phyloP scores from a whole-genome alignment of 1,140 invertebrate species.

The Tribolium castaneum region DNA sequence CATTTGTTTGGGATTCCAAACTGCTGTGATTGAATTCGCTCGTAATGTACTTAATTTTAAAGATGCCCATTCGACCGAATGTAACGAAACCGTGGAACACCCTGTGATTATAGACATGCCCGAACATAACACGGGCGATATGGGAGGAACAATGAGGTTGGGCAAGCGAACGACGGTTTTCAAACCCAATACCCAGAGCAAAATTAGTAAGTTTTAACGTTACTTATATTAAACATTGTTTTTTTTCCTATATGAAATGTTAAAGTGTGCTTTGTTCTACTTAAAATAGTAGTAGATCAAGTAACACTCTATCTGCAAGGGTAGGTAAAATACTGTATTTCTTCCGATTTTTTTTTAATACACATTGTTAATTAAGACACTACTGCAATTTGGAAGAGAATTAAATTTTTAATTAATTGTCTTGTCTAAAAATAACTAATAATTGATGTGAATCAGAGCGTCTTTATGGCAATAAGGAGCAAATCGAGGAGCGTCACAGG shows the following conservation, averaged over 20 bases:
- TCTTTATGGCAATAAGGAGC: conserved; percentile 85
- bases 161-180: conserved; percentile 93
- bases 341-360: no score
- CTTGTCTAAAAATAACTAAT: background rate
- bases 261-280: no score
- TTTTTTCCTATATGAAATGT: background rate
- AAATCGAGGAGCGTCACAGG: conserved; percentile 95
- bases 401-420: no score
- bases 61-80: conserved; percentile 91
- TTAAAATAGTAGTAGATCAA: no score
- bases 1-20: conserved; percentile 97
- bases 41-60: conserved; percentile 83
- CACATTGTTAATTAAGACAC: no score
- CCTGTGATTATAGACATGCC: conserved; percentile 98
- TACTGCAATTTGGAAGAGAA: no score
- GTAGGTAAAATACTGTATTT: no score
- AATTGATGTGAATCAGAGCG: conserved; percentile 68
- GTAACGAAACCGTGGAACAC: conserved; percentile 77
- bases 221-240: background rate
- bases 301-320: no score
- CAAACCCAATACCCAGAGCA: conserved; percentile 65
- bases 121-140: conserved; percentile 91
- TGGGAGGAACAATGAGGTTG: conserved; percentile 98
- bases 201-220: conserved; percentile 75
- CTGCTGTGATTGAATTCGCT: conserved; percentile 97